A percentile compares a stretch with the other conserved stretches of the same genome.
Evolutionary conservation across 2,888 invertebrate genomes (phyloP).

Genomic region (Leptarthrus brevirostris): DNA sequence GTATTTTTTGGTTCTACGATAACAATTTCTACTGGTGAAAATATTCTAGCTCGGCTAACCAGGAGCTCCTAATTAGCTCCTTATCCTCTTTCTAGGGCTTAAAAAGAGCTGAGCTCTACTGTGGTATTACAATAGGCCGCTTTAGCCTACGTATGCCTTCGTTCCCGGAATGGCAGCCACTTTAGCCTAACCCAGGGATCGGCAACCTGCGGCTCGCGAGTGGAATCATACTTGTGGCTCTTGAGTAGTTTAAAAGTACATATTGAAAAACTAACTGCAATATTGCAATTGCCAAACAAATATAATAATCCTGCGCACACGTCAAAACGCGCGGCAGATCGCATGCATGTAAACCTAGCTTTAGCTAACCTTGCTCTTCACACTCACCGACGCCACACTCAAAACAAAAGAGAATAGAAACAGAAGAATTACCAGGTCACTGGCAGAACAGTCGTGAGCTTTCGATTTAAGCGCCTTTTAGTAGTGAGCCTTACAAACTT

Average conservation of each 20-base stretch:
- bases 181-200: too few relatives aligned
- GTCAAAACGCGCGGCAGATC: background rate
- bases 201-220: background rate
- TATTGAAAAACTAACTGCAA: background rate
- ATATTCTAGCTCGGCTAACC: too few relatives aligned
- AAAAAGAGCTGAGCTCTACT: too few relatives aligned
- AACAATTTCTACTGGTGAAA: too few relatives aligned
- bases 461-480: background rate
- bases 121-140: too few relatives aligned
- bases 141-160: too few relatives aligned
- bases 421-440: slow-evolving; percentile 14
- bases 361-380: slow-evolving; percentile 1
- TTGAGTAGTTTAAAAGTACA: background rate
- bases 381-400: background rate
- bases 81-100: too few relatives aligned
- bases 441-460: background rate
- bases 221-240: background rate
- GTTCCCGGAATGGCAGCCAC: too few relatives aligned
- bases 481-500: background rate
- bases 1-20: too few relatives aligned
- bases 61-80: too few relatives aligned
- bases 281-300: slow-evolving; percentile 9
- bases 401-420: slow-evolving; percentile 1
- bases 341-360: background rate
- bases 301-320: background rate